These are phyloP conservation scores for Epinephelus malabaricus DNA, from an alignment of 2,797 vertebrate species.

Conservation along the genomic window DNA sequence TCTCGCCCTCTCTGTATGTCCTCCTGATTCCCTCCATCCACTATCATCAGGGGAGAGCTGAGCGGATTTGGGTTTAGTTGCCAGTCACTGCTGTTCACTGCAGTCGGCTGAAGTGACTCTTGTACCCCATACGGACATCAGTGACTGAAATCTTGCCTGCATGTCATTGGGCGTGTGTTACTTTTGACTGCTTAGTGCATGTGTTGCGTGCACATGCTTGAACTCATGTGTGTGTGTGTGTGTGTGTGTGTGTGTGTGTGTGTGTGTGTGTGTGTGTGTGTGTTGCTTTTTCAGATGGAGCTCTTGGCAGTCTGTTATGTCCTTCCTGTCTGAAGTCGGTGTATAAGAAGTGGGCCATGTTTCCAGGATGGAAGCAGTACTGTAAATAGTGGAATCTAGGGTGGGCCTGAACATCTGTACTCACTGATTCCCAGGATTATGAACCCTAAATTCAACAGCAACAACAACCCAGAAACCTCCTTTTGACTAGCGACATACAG, in stretches of 20 bases:
- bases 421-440: slow-evolving; percentile 42
- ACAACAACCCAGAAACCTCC: slow-evolving; percentile 57
- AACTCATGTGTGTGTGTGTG: background rate
- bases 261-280: background rate
- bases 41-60: slow-evolving; percentile 37
- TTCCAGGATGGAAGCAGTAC: slow-evolving; percentile 54
- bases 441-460: slow-evolving; percentile 33
- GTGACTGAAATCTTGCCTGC: background rate
- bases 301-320: slow-evolving; percentile 44
- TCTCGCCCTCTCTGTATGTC: background rate
- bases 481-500: slow-evolving; percentile 19
- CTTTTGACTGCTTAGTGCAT: background rate
- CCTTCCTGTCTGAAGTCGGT: slow-evolving; percentile 46
- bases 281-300: slow-evolving; percentile 44
- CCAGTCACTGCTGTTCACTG: slow-evolving; percentile 26
- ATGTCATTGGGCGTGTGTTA: background rate
- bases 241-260: too few species aligned
- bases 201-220: background rate
- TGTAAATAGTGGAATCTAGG: slow-evolving; percentile 54
- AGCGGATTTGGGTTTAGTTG: slow-evolving; percentile 48
- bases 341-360: slow-evolving; percentile 63
- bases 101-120: slow-evolving; percentile 34
- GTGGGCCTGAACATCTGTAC: slow-evolving; percentile 59
- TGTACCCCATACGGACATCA: background rate
- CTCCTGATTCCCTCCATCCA: slow-evolving; percentile 28